Base-by-base conservation (phyloP, 2,888 invertebrate genomes). In the Amphiduros pacificus region DNA sequence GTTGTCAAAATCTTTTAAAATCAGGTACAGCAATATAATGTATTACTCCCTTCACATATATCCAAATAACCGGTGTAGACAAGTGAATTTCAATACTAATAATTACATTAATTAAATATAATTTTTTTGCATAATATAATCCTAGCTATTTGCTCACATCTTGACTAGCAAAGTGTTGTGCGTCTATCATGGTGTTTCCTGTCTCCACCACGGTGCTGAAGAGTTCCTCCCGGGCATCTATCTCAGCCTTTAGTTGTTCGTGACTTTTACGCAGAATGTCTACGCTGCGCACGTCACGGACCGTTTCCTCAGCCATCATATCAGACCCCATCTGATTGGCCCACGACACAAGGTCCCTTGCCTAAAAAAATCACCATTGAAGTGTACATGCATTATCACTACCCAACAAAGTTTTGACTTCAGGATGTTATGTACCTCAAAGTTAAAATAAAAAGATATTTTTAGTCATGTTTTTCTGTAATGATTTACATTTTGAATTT, bases 311-410 rank as follows among this genome's bases (percentile, higher is more conserved):
- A 2, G 55, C 51, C 96, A 96, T 95, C 96, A 98, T 97, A 85
- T 96, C 95, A 22, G 95, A 85, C 55, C 94, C 92, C 32, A 96
- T 92, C 81, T 96, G 96, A 80, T 96, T 96, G 93, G 97, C 97
- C 98, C 98, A 98, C 71, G 95, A 87, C 87, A 94, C 90, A 63
- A 98, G 87, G 60, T 92, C 95, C 71, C 97, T 88, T 17, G 96
- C 94, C 88, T 69, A 41, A 2, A 48, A n/a, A 28, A 4, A 24
- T 20, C n/a, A n/a, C 5, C n/a, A 9, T 6, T 44, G 44, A 44
- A 11, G n/a, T 22, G 29, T 31, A 20, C n/a, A 9, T 52, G 29
- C 5, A 26, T 11, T 6, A 52, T 26, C 22, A 52, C n/a, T n/a
- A n/a, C n/a, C 40, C 11, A 17, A 36, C 11, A 36, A 36, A 36